Percentiles rank a stretch among this genome's conserved stretches.
Evolutionary conservation across 2,888 invertebrate species (phyloP).

Genomic region (Dusona sp.): DNA sequence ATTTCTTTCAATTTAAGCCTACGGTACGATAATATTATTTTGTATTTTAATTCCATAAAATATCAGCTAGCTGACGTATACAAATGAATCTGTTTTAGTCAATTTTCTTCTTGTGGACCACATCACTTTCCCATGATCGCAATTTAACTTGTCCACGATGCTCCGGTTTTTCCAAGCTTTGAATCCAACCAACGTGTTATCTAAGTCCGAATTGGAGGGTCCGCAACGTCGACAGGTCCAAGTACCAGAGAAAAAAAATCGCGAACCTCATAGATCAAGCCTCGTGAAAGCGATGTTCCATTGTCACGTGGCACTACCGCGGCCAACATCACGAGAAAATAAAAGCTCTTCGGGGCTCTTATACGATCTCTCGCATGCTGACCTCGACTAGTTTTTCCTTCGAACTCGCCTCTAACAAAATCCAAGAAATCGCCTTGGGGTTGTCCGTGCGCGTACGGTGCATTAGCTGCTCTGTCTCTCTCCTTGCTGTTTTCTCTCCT

Average conservation of each 20-base stretch:
- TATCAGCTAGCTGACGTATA: neutral
- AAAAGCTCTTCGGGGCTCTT: slow-evolving; percentile 62
- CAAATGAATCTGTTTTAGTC: neutral
- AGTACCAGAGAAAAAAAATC: slow-evolving; percentile 51
- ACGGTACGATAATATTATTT: neutral
- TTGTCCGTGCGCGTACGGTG: slow-evolving; percentile 61
- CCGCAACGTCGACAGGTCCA: slow-evolving; percentile 36
- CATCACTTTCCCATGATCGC: slow-evolving; percentile 1
- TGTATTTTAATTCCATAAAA: neutral
- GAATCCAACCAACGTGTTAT: slow-evolving; percentile 31
- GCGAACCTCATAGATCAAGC: slow-evolving; percentile 60
- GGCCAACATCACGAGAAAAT: slow-evolving; percentile 61
- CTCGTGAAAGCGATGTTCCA: slow-evolving; percentile 60
- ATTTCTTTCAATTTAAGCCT: neutral
- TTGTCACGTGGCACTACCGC: slow-evolving; percentile 39
- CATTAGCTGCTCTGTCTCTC: slow-evolving; percentile 63
- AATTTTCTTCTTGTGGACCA: neutral
- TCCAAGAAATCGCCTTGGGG: slow-evolving; percentile 74
- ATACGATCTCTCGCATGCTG: slow-evolving; percentile 74
- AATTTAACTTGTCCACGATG: neutral
- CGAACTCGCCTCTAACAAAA: slow-evolving; percentile 75
- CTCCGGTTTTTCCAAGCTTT: slow-evolving; percentile 8
- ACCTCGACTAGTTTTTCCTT: slow-evolving; percentile 79
- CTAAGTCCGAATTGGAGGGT: slow-evolving; percentile 2
- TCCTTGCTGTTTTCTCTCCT: neutral